Evolutionary conservation across 2,797 vertebrate genomes (phyloP).

Genomic region (Saxicola maurus): DNA sequence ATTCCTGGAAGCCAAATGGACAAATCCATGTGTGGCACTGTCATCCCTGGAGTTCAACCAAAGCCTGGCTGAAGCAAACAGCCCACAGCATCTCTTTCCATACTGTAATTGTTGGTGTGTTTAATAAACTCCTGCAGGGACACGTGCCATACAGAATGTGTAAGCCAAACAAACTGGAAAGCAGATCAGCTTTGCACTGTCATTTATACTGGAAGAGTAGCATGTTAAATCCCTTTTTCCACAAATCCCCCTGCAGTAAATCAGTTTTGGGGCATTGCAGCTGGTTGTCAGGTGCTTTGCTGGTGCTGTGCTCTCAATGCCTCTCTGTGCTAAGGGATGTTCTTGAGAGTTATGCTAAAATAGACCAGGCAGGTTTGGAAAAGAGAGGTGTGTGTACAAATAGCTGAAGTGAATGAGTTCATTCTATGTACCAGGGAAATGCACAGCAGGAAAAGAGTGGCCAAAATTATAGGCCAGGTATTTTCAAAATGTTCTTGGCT

Average conservation of each 20-base stretch:
- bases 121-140: not conserved
- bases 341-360: not conserved
- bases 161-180: not conserved
- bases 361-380: not conserved
- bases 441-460: not conserved
- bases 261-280: not conserved
- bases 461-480: conserved; percentile 25
- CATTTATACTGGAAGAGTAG: not conserved
- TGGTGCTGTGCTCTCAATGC: not conserved
- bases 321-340: not conserved
- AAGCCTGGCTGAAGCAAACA: not conserved
- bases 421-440: conserved; percentile 6
- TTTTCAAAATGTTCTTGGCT: conserved; percentile 41
- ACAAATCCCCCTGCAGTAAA: conserved; percentile 16
- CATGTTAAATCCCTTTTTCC: not conserved
- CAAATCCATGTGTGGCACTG: not conserved
- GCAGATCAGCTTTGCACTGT: conserved; percentile 19
- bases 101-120: not conserved
- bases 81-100: not conserved
- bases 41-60: not conserved
- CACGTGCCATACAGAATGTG: not conserved
- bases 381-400: not conserved
- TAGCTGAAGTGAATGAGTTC: conserved; percentile 11
- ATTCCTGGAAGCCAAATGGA: not conserved
- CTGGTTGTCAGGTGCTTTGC: not conserved